Conservation (phyloP, 2,888 invertebrate genomes). For the Cephus rjabovi region DNA sequence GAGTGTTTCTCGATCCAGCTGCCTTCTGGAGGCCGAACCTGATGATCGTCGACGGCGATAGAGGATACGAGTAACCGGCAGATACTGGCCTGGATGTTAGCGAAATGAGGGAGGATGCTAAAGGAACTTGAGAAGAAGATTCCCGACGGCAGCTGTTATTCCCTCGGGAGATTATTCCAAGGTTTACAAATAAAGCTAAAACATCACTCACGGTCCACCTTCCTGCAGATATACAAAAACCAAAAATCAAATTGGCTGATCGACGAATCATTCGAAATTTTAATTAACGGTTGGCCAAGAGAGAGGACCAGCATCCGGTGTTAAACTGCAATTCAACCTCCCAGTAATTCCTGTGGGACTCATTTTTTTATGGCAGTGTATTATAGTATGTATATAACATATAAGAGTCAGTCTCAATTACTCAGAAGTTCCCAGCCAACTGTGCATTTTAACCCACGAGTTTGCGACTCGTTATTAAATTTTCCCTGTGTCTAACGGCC, state of each 20-base stretch:
- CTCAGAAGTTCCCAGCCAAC: background rate
- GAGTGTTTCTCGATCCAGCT: conserved; percentile 37
- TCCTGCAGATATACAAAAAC: background rate
- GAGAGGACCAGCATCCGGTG: background rate
- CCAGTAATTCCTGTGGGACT: background rate
- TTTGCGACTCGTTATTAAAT: background rate
- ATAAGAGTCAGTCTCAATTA: background rate
- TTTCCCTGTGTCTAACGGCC: background rate
- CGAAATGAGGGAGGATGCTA: background rate
- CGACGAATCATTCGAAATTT: background rate
- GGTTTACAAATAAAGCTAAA: background rate
- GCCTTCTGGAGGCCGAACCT: conserved; percentile 30
- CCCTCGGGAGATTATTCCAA: background rate
- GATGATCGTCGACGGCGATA: background rate
- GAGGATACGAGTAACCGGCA: background rate
- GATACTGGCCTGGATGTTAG: background rate
- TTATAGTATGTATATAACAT: background rate
- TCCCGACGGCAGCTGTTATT: background rate
- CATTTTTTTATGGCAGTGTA: background rate
- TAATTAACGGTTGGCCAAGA: background rate
- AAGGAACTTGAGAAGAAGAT: background rate
- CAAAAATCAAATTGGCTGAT: background rate
- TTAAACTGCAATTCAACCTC: background rate
- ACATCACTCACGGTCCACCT: background rate
- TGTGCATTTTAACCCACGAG: background rate